Conservation (phyloP, 2,113 vertebrate genomes). For the Echinops telfairi region DNA sequence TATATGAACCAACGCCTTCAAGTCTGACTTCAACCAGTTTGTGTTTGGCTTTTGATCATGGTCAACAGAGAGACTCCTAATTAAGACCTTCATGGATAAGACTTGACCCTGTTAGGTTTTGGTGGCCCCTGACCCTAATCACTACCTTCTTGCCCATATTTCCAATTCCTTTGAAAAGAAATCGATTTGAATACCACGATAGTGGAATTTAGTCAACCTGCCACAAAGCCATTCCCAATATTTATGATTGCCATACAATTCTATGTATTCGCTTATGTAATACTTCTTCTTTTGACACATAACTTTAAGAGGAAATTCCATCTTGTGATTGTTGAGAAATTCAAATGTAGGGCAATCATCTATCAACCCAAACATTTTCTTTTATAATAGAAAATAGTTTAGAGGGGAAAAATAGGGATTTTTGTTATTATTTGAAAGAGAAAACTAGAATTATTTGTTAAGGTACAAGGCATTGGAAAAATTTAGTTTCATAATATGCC, state of each 20-base stretch:
- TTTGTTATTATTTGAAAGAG: conserved; percentile 63
- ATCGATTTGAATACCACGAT: too few species aligned
- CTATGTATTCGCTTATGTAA: background rate
- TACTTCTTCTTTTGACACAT: conserved; percentile 32
- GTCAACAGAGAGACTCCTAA: conserved; percentile 22
- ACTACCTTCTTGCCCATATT: background rate
- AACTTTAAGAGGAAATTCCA: conserved; percentile 54
- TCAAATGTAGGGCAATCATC: conserved; percentile 43
- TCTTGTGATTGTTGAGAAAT: conserved; percentile 57
- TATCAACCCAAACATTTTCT: conserved; percentile 51
- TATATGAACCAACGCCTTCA: background rate
- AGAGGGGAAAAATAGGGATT: conserved; percentile 45
- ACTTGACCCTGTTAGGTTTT: background rate
- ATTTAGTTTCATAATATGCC: conserved; percentile 67
- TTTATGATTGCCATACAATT: conserved; percentile 25
- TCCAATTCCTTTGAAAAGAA: conserved; percentile 15
- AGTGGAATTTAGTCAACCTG: conserved; percentile 10
- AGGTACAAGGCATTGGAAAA: conserved; percentile 79
- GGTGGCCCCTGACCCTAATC: background rate
- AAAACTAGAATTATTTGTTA: conserved; percentile 62
- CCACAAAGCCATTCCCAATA: conserved; percentile 4
- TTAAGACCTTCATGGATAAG: background rate
- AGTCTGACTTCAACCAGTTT: background rate
- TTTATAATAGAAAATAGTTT: conserved; percentile 58
- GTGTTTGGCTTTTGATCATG: background rate